Evolutionary conservation across 1,140 invertebrate species (phyloP).

Genomic region (Calliopsis andreniformis): DNA sequence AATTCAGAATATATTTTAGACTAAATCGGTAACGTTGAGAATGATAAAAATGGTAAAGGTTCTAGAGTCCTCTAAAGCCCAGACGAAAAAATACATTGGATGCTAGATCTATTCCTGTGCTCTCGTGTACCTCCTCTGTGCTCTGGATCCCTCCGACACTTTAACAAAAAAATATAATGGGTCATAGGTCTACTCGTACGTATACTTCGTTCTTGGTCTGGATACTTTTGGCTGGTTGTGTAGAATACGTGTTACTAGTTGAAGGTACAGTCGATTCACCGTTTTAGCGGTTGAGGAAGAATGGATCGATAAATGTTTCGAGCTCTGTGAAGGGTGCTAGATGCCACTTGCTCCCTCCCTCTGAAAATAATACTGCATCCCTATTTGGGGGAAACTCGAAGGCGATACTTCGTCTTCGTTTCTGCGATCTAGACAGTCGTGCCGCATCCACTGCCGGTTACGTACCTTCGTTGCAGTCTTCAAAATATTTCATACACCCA

Average conservation of each 20-base stretch:
- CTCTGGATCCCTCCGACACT: too few relatives aligned
- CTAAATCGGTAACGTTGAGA: too few relatives aligned
- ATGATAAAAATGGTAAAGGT: too few relatives aligned
- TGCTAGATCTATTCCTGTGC: too few relatives aligned
- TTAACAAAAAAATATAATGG: too few relatives aligned
- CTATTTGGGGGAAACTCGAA: conserved; percentile 15
- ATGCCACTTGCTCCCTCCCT: conserved; percentile 30
- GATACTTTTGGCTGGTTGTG: not conserved
- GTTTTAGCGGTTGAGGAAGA: conserved; percentile 11
- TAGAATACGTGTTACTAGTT: conserved; percentile 7
- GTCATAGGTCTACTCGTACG: too few relatives aligned
- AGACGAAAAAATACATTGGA: too few relatives aligned
- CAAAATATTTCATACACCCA: conserved; percentile 35
- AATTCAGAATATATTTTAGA: too few relatives aligned
- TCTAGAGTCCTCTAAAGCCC: too few relatives aligned
- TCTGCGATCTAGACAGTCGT: conserved; percentile 68
- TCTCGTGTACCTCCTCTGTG: too few relatives aligned
- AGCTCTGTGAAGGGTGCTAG: conserved; percentile 19
- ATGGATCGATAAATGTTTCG: conserved; percentile 5
- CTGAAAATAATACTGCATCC: not conserved
- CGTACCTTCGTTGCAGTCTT: conserved; percentile 31
- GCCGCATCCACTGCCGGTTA: conserved; percentile 69
- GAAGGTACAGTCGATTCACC: conserved; percentile 18
- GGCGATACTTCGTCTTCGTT: conserved; percentile 32
- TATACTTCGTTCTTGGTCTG: too few relatives aligned